phyloP scores from a whole-genome alignment of 1,140 invertebrate genomes.

The Drosophila parabipectinata region DNA sequence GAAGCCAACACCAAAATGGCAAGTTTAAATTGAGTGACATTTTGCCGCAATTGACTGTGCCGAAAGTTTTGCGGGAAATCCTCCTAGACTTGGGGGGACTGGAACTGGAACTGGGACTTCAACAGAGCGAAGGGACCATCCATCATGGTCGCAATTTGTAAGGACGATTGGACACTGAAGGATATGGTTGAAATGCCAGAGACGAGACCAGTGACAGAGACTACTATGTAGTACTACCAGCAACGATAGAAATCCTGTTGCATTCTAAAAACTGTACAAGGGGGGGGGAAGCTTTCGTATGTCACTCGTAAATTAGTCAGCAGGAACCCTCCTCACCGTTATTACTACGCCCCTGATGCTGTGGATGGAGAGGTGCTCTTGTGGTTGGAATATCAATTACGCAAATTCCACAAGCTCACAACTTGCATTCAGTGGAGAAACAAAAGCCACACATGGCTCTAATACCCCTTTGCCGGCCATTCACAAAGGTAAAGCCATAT shows the following conservation, averaged over 20 bases:
- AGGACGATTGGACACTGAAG: constrained; percentile 30
- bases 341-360: not conserved
- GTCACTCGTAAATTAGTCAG: constrained; percentile 1
- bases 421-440: not conserved
- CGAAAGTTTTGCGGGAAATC: constrained; percentile 52
- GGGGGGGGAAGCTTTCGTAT: too few relatives aligned
- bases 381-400: constrained; percentile 35
- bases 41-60: constrained; percentile 72
- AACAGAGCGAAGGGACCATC: constrained; percentile 27
- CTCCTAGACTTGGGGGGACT: constrained; percentile 5
- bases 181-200: constrained; percentile 9
- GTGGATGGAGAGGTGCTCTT: not conserved
- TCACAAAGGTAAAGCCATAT: too few relatives aligned
- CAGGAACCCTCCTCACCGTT: too few relatives aligned
- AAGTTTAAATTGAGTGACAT: constrained; percentile 79
- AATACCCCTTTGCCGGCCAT: not conserved
- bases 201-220: not conserved
- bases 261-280: constrained; percentile 29
- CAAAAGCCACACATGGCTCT: not conserved
- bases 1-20: constrained; percentile 21
- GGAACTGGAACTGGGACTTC: not conserved
- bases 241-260: constrained; percentile 28
- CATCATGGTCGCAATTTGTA: constrained; percentile 50
- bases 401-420: not conserved
- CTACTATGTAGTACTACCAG: too few relatives aligned